Evolutionary conservation across 2,888 invertebrate species (phyloP), one percentile per base, ranked within the genome.

Genomic region (Nasonovia ribisnigri): DNA sequence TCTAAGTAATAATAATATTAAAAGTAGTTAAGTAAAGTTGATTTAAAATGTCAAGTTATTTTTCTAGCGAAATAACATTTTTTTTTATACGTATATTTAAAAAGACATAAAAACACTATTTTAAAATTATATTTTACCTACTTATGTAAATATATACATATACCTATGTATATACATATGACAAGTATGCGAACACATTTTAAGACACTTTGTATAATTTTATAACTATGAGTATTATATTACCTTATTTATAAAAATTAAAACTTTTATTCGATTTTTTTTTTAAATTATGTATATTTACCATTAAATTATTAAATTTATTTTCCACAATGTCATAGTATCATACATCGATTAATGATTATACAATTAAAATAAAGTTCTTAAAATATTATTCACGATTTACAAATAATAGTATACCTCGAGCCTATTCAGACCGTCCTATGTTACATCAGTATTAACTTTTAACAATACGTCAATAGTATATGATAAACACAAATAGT

Each of bases 351-450:
- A 77, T n/a, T n/a, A n/a, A n/a, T n/a, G n/a, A n/a, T 89, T 89
- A 93, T 89, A 89, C 6, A 93, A 57, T 84, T 84, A 26, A 77
- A 93, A 93, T 89, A 93, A 93, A 93, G 20, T 93, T 84, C 54
- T 88, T 93, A 84, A 93, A 89, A 89, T 89, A 93, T 88, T 88
- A 92, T 88, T 86, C 48, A 87, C 46, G 48, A 87, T 87, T 87
- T 86, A 77, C 48, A 46, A 24, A 67, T 90, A 48, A 77, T 77
- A 77, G 36, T 20, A 20, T 77, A 77, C 77, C 20, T 20, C 36
- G 36, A 77, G 36, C 36, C 77, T 77, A 67, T 36, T 77, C 77
- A 77, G 36, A 20, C 77, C 6, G 36, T 77, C 77, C 77, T 77
- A 36, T 2, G 20, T 42, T 77, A 36, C 36, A 36, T 20, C 36